These are phyloP conservation scores for Mactromeris polynyma DNA, from an alignment of 2,888 invertebrate genomes.

Conservation along the genomic window DNA sequence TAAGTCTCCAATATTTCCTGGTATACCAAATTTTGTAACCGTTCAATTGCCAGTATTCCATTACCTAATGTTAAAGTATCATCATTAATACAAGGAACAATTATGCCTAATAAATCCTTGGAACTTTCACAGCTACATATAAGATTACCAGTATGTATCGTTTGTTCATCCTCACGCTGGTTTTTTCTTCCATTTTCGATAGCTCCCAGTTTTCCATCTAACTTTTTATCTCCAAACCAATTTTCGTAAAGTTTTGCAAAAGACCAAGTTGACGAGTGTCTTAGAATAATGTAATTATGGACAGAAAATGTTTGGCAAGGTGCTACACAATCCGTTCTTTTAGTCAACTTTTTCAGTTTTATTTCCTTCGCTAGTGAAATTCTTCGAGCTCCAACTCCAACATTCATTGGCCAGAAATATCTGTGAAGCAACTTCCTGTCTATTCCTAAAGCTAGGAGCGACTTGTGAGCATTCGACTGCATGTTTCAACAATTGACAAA, in stretches of 20 bases:
- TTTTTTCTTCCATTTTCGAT: background rate
- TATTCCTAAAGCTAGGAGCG: background rate
- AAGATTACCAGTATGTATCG: background rate
- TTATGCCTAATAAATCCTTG: conserved; percentile 6
- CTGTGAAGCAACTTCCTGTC: background rate
- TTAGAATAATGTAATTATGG: background rate
- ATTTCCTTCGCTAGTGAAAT: background rate
- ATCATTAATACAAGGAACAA: conserved; percentile 14
- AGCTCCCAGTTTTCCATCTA: background rate
- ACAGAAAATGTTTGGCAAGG: background rate
- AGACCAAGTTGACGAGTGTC: background rate
- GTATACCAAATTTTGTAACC: conserved; percentile 8
- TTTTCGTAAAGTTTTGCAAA: background rate
- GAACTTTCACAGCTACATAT: conserved; percentile 18
- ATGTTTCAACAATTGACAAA: background rate
- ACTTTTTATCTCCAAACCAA: background rate
- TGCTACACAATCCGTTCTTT: background rate
- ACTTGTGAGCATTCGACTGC: background rate
- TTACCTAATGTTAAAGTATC: background rate
- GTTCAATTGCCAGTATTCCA: background rate
- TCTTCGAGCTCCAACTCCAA: background rate
- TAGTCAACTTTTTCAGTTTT: background rate
- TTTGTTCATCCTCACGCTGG: background rate
- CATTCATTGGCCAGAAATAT: background rate
- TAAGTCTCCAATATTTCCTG: background rate